phyloP scores from a whole-genome alignment of 2,888 invertebrate species.

The Hemaris fuciformis region DNA sequence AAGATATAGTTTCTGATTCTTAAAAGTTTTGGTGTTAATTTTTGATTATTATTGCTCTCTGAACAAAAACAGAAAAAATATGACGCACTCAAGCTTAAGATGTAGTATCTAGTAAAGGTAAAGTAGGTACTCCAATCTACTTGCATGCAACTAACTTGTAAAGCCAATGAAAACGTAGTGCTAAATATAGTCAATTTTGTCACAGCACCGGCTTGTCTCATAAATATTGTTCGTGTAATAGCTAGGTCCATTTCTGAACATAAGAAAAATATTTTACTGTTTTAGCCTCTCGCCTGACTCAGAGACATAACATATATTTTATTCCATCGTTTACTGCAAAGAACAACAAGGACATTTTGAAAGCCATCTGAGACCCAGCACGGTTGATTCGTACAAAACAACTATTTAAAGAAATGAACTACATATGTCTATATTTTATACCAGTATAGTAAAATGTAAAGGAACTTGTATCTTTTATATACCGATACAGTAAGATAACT shows the following conservation, averaged over 20 bases:
- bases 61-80: no score
- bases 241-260: background rate
- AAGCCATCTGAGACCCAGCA: constrained; percentile 5
- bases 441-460: no score
- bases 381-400: background rate
- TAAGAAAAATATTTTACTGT: background rate
- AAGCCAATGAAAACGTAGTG: no score
- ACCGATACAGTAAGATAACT: no score
- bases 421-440: background rate
- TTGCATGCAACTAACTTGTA: no score
- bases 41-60: no score
- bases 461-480: no score
- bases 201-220: background rate
- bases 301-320: background rate
- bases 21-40: no score
- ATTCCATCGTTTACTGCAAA: background rate
- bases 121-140: no score
- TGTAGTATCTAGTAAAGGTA: no score
- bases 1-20: no score
- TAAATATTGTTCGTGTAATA: background rate
- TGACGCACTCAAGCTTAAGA: no score
- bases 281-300: background rate
- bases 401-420: background rate
- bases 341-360: background rate
- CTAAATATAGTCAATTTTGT: constrained; percentile 1